Base-by-base conservation (phyloP, 2,888 invertebrate genomes). In the Latrodectus hesperus region DNA sequence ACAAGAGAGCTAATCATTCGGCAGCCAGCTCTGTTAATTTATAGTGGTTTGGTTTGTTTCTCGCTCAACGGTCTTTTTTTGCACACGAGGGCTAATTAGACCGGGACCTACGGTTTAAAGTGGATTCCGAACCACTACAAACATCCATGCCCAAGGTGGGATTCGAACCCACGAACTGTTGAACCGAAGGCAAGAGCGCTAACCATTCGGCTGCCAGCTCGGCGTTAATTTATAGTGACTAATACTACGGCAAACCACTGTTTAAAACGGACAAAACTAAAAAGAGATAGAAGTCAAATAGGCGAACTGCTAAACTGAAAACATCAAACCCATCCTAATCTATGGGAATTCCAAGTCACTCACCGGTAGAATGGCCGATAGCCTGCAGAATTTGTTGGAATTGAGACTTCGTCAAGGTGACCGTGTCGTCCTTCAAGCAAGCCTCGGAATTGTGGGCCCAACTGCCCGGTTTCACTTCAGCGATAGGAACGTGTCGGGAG, bases 301-400 rank as follows among this genome's bases (percentile, higher is more conserved):
- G 22, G 22, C 1, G 22, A 22, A 22, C 0, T 22, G 22, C 22
- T 22, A 22, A 22, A 22, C 22, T 22, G 22, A 22, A 8, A 60
- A 60, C 60, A 60, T 60, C 4, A 60, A 16, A 12, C 5, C 60
- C 12, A 5, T 60, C 5, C n/a, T 12, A 16, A 60, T 64, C 12
- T 64, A 64, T 64, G 16, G 14, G 17, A 16, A 49, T 9, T 16
- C 51, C 38, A 9, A 38, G 22, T 17, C 14, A 52, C 80, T 75
- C 17, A 86, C 86, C 81, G 60, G 65, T 60, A 26, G 79, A 70
- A 72, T 89, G 85, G 55, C 76, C 85, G 64, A 79, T 88, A 64
- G 83, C 85, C 82, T 89, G 77, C 60, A 79, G 77, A 65, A 88
- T 89, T 26, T 80, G 80, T 67, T 87, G 73, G 51, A 84, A 85